These are phyloP conservation scores for Hecatera dysodea DNA, from an alignment of 2,888 invertebrate species.

Conservation along the genomic window DNA sequence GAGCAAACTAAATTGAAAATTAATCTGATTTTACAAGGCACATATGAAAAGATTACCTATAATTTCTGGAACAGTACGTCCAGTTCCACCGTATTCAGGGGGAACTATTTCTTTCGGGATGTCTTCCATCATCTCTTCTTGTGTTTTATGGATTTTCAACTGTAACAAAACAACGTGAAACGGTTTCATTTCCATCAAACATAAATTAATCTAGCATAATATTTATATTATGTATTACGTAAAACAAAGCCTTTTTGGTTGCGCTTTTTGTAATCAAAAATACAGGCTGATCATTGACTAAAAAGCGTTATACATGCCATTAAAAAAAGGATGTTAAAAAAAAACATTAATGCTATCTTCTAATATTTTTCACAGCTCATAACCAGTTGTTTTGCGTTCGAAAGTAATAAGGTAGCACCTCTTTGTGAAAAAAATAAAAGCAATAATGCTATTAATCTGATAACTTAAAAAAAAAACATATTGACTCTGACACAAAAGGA, in stretches of 20 bases:
- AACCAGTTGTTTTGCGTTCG: neutral
- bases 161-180: slow-evolving; percentile 78
- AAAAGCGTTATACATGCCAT: slow-evolving; percentile 3
- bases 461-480: neutral
- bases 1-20: too few species aligned
- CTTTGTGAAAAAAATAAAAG: neutral
- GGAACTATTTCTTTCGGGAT: slow-evolving; percentile 92
- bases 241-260: neutral
- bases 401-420: neutral
- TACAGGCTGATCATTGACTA: neutral
- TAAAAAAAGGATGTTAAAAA: neutral
- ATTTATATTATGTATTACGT: too few species aligned
- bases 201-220: too few species aligned
- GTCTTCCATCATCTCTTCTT: slow-evolving; percentile 89
- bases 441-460: too few species aligned
- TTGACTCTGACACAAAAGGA: neutral
- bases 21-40: neutral
- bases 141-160: slow-evolving; percentile 89
- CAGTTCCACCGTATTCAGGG: slow-evolving; percentile 92
- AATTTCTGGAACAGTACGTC: slow-evolving; percentile 87
- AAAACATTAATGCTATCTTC: slow-evolving; percentile 3
- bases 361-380: neutral
- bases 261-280: neutral
- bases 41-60: slow-evolving; percentile 77
- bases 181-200: too few species aligned